Percentiles rank a stretch among this genome's conserved stretches.
phyloP scores from a whole-genome alignment of 2,797 vertebrate genomes.

The Dipus sagitta region DNA sequence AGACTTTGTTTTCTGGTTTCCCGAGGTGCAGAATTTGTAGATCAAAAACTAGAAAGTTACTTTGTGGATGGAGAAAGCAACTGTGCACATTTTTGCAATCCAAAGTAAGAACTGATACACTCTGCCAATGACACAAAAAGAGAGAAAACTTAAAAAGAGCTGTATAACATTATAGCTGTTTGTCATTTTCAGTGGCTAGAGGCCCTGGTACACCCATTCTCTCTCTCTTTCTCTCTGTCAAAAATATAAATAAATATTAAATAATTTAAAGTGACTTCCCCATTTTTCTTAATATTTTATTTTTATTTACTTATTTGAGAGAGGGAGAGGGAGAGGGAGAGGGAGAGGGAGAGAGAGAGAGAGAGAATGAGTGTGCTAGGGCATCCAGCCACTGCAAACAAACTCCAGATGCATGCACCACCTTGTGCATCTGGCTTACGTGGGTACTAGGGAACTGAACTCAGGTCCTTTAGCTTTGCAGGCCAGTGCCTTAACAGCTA shows the following conservation, averaged over 20 bases:
- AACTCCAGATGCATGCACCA: no score
- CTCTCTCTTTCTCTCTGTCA: no score
- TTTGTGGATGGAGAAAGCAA: conserved; percentile 46
- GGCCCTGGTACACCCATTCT: no score
- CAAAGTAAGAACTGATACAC: conserved; percentile 47
- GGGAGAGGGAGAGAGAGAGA: background rate
- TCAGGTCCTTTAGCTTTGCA: no score
- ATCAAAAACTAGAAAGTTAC: conserved; percentile 47
- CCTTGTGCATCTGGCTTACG: no score
- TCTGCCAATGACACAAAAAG: background rate
- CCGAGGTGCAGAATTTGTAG: conserved; percentile 21
- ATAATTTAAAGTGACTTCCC: no score
- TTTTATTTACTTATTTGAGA: no score
- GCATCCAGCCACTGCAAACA: no score
- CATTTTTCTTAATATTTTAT: no score
- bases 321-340: background rate
- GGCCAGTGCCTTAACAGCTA: no score
- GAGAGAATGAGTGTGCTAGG: background rate
- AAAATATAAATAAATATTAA: no score
- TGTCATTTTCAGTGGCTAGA: background rate
- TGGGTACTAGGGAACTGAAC: no score
- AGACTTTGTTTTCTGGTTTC: conserved; percentile 48
- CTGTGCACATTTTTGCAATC: conserved; percentile 15
- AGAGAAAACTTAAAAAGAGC: conserved; percentile 31
- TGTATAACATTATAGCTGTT: background rate